Evolutionary conservation across 2,888 invertebrate species (phyloP).

Genomic region (Yponomeuta cagnagella): DNA sequence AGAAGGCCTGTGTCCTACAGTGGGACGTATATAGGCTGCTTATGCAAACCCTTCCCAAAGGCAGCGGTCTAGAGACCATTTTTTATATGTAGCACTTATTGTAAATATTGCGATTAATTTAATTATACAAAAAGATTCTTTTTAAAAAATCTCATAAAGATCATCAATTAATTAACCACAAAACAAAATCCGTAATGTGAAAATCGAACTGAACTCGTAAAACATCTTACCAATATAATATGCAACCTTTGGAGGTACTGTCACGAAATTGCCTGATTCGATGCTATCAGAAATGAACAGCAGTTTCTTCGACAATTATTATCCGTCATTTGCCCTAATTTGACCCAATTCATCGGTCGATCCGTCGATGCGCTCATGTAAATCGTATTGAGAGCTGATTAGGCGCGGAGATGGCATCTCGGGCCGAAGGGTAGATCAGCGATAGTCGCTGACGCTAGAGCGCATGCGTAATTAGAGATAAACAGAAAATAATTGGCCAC

Average conservation of each 20-base stretch:
- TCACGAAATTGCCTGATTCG: neutral
- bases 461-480: conserved; percentile 75
- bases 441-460: conserved; percentile 67
- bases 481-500: conserved; percentile 75
- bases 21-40: too few species aligned
- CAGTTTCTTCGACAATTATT: neutral
- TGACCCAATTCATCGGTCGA: conserved; percentile 39
- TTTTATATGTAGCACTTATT: too few species aligned
- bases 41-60: too few species aligned
- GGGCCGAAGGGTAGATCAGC: conserved; percentile 69
- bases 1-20: too few species aligned
- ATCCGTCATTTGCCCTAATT: conserved; percentile 23
- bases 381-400: conserved; percentile 65
- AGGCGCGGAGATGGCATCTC: conserved; percentile 63
- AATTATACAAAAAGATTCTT: too few species aligned
- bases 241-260: neutral
- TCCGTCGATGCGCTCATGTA: conserved; percentile 39
- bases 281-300: neutral
- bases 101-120: too few species aligned
- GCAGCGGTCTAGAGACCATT: too few species aligned
- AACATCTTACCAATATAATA: neutral
- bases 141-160: too few species aligned
- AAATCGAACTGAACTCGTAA: neutral
- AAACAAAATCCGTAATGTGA: too few species aligned
- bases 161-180: too few species aligned